Evolutionary conservation across 2,113 vertebrate genomes (phyloP).

Genomic region (Chamaetylas fuelleborni): DNA sequence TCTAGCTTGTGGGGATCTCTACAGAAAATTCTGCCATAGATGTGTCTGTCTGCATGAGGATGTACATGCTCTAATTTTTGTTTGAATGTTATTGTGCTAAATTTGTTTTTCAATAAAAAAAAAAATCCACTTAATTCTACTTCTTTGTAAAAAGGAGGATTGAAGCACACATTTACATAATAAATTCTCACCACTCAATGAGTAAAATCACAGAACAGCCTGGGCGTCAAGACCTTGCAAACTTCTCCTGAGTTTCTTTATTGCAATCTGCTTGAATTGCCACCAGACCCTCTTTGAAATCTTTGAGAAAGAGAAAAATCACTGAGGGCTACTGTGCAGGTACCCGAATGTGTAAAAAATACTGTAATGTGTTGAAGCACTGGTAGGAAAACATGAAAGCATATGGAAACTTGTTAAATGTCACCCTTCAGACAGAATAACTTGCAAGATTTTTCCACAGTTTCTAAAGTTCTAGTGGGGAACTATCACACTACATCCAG

Average conservation of each 20-base stretch:
- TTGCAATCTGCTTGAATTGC: background rate
- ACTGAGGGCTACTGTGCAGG: background rate
- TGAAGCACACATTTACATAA: background rate
- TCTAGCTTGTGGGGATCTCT: background rate
- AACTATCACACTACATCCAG: background rate
- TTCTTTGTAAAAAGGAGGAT: background rate
- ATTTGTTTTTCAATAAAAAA: background rate
- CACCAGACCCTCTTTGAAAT: background rate
- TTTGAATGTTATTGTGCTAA: background rate
- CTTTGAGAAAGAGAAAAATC: background rate
- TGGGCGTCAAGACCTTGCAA: background rate
- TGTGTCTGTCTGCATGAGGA: background rate
- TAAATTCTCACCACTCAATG: background rate
- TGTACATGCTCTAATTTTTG: background rate
- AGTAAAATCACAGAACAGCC: conserved; percentile 20
- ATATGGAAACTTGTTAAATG: background rate
- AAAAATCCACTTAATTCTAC: background rate
- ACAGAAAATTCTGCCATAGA: background rate
- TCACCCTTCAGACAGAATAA: background rate
- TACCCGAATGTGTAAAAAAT: background rate
- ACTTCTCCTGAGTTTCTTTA: background rate
- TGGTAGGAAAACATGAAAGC: background rate
- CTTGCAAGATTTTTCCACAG: background rate
- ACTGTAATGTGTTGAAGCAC: background rate
- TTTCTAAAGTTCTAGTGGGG: background rate